Percentiles rank a stretch among this genome's conserved stretches.
phyloP scores from a whole-genome alignment of 2,888 invertebrate species.

The Phyto melanocephala region DNA sequence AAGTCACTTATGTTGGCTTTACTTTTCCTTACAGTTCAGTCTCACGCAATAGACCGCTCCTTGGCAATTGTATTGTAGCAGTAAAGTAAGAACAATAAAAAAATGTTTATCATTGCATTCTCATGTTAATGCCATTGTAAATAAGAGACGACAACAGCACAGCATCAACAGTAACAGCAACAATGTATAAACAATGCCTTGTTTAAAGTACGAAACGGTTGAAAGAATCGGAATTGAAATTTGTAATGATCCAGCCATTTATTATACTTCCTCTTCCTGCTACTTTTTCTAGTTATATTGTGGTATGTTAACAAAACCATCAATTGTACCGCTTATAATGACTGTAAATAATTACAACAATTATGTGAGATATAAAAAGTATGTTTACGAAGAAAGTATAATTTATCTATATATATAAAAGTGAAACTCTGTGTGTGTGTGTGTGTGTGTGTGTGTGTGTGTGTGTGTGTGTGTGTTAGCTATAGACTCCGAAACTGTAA shows the following conservation, averaged over 20 bases:
- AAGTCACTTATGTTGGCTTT: slow-evolving; percentile 62
- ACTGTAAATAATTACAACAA: slow-evolving; percentile 45
- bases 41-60: background rate
- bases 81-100: background rate
- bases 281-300: background rate
- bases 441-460: too few species aligned
- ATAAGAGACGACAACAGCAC: background rate
- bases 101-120: slow-evolving; percentile 47
- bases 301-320: slow-evolving; percentile 19
- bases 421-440: too few species aligned
- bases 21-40: slow-evolving; percentile 20
- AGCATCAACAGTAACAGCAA: background rate
- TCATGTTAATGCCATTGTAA: slow-evolving; percentile 36
- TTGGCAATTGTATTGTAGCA: slow-evolving; percentile 7
- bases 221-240: slow-evolving; percentile 13
- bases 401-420: too few species aligned
- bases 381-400: background rate
- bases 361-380: slow-evolving; percentile 9
- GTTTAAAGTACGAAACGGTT: background rate
- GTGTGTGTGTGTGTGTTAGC: too few species aligned
- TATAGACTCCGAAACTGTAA: too few species aligned
- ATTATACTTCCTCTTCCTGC: background rate
- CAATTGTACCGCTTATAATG: slow-evolving; percentile 12
- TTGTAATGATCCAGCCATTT: slow-evolving; percentile 20
- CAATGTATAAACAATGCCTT: background rate